Conservation (phyloP, 2,113 vertebrate species). For the Dasypus novemcinctus region DNA sequence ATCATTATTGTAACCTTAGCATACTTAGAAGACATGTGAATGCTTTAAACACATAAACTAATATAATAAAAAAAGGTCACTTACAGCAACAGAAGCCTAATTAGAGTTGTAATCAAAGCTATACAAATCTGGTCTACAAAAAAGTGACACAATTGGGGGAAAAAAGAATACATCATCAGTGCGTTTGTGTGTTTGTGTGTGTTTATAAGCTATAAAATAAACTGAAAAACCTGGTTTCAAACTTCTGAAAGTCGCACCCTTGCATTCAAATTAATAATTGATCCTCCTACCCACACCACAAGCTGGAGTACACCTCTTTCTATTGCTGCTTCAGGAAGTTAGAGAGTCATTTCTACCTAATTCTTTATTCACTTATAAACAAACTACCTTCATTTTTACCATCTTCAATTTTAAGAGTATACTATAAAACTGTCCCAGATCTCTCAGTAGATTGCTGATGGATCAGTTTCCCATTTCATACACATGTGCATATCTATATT, state of each 20-base stretch:
- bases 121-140: neutral
- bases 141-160: neutral
- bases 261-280: constrained; percentile 4
- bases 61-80: constrained; percentile 26
- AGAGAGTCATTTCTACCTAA: neutral
- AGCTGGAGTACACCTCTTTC: neutral
- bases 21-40: neutral
- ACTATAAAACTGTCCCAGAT: neutral
- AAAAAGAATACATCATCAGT: neutral
- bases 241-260: neutral
- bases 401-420: neutral
- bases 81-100: neutral
- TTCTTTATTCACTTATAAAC: neutral
- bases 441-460: neutral
- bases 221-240: neutral
- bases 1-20: constrained; percentile 49
- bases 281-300: neutral
- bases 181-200: too few relatives aligned
- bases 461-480: neutral
- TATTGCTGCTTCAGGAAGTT: neutral
- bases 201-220: neutral
- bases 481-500: neutral
- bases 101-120: neutral
- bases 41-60: constrained; percentile 28
- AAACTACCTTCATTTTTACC: neutral